Evolutionary conservation across 2,888 invertebrate species (phyloP).

Genomic region (Temnothorax ravouxi): DNA sequence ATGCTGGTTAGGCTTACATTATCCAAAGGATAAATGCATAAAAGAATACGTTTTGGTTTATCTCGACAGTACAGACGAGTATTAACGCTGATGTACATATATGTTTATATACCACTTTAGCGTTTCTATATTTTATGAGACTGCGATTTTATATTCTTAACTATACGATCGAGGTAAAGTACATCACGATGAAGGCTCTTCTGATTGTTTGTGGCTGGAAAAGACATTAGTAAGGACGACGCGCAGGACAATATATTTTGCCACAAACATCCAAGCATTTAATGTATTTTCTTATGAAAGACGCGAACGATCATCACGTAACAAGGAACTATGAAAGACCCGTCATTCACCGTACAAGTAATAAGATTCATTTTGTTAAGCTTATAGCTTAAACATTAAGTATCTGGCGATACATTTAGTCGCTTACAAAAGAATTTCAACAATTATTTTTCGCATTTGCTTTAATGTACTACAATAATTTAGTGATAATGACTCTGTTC

Average conservation of each 20-base stretch:
- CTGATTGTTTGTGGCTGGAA: slow-evolving; percentile 3
- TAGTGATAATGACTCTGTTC: neutral
- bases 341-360: neutral
- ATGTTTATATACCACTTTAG: neutral
- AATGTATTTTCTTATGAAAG: slow-evolving; percentile 72
- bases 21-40: neutral
- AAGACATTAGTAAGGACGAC: slow-evolving; percentile 67
- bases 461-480: neutral
- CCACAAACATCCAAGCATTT: slow-evolving; percentile 68
- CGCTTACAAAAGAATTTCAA: neutral
- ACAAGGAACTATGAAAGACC: slow-evolving; percentile 2
- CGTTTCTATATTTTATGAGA: slow-evolving; percentile 22
- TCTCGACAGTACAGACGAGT: neutral
- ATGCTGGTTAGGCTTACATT: neutral
- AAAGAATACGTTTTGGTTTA: neutral
- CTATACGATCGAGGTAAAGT: neutral
- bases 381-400: neutral
- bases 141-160: slow-evolving; percentile 19
- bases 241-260: slow-evolving; percentile 72
- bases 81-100: neutral
- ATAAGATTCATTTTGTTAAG: neutral
- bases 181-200: neutral
- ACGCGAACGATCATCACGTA: neutral
- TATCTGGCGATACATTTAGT: neutral
- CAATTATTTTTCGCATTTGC: neutral